These are phyloP conservation scores for Pteropus rufus DNA, from an alignment of 2,797 vertebrate species.

Conservation along the genomic window DNA sequence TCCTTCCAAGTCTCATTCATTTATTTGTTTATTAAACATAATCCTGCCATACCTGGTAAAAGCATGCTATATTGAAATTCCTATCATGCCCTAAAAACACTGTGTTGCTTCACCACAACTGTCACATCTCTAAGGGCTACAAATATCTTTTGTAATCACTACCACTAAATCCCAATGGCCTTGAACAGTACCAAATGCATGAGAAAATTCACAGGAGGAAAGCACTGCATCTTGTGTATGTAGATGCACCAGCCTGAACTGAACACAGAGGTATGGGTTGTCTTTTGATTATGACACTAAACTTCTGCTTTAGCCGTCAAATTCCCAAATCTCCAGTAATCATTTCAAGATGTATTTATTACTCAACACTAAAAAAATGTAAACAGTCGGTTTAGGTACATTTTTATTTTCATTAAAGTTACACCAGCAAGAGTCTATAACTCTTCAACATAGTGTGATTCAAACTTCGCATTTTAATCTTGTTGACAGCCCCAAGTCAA, in stretches of 20 bases:
- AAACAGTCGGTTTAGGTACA: background rate
- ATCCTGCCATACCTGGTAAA: background rate
- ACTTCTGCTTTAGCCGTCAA: background rate
- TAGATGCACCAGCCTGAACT: background rate
- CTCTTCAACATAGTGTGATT: background rate
- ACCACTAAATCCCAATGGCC: background rate
- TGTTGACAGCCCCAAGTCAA: background rate
- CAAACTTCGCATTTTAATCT: background rate
- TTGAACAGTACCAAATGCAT: background rate
- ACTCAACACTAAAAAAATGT: background rate
- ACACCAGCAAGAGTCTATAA: background rate
- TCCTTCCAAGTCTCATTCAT: background rate
- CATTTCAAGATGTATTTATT: background rate
- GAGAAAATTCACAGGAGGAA: background rate
- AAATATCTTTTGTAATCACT: background rate
- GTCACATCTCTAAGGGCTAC: background rate
- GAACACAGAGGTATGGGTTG: background rate
- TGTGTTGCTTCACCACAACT: background rate
- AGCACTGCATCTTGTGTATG: background rate
- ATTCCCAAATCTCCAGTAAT: background rate
- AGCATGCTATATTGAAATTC: background rate
- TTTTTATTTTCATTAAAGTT: conserved; percentile 19
- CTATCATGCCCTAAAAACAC: background rate
- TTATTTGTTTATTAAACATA: background rate
- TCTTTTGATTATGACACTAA: background rate